Evolutionary conservation across 2,797 vertebrate species (phyloP), one percentile per base, ranked within the genome.

Genomic region (Zalophus californianus): DNA sequence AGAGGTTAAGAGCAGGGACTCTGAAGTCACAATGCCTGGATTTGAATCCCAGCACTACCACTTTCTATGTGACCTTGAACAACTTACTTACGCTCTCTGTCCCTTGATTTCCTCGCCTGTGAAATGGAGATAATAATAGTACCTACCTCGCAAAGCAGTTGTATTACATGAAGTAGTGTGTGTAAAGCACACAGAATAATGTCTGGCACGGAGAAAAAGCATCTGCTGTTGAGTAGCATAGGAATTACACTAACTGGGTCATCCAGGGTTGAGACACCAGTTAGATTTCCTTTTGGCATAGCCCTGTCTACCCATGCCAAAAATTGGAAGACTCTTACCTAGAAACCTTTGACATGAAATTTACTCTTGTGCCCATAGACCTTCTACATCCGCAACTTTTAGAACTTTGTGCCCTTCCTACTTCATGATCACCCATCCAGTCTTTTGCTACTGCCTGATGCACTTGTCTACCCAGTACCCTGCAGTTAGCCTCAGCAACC

Each of bases 271-370:
- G 56, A 82, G 32, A 86, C 8, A 77, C 18, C 27, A 52, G 15
- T 86, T 83, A 96, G 23, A 91, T 66, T 95, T 60, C 75, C 29
- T 93, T 90, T 96, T 73, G 64, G 75, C 90, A 87, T 3, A 48
- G 80, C 77, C 48, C 13, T 54, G 32, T 84, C 66, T 78, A 16
- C 35, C 68, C 75, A 62, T 41, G 56, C 20, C 72, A 90, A 77
- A 95, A 91, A 41, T 6, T 93, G 62, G 80, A 93, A 29, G 56
- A 79, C 83, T 92, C 41, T 94, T 90, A 52, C 68, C 44, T 50
- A 52, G 41, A 96, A 78, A 93, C 44, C 54, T 95, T 95, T 89
- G 79, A 97, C 85, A 38, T 97, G 56, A 91, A 91, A 79, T 89
- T 86, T n/a, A 85, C n/a, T 70, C 58, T 41, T 85, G 75, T 7